Evolutionary conservation across 2,888 invertebrate genomes (phyloP).

Genomic region (Drymonia ruficornis): DNA sequence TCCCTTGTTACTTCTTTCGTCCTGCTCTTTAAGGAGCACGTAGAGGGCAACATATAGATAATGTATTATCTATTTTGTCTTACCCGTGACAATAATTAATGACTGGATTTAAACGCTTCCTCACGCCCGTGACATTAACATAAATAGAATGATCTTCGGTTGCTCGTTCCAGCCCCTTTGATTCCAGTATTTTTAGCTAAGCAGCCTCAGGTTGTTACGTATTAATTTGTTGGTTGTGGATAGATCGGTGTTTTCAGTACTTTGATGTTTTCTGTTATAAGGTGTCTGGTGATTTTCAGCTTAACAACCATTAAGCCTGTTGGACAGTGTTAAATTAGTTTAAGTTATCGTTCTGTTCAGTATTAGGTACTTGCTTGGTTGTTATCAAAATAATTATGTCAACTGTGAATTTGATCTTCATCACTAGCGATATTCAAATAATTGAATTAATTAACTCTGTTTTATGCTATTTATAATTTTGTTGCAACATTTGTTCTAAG

Average conservation of each 20-base stretch:
- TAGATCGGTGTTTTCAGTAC: constrained; percentile 65
- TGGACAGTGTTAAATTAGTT: constrained; percentile 57
- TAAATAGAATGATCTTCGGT: constrained; percentile 83
- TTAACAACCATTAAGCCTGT: constrained; percentile 56
- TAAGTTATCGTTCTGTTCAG: constrained; percentile 45
- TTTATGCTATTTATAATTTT: neutral
- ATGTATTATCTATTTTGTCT: constrained; percentile 84
- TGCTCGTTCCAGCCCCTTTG: constrained; percentile 77
- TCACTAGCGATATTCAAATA: neutral
- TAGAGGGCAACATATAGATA: constrained; percentile 78
- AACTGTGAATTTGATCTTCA: neutral
- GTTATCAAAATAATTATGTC: constrained; percentile 25
- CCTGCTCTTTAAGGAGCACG: constrained; percentile 67
- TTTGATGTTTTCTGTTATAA: constrained; percentile 80
- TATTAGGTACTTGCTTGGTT: constrained; percentile 36
- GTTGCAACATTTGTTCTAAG: neutral
- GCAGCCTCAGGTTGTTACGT: constrained; percentile 72
- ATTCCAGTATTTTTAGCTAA: constrained; percentile 81
- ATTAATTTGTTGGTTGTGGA: constrained; percentile 77
- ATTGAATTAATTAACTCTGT: neutral
- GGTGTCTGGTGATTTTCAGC: constrained; percentile 77
- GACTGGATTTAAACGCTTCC: constrained; percentile 85
- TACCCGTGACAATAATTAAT: constrained; percentile 84
- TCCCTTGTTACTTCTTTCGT: constrained; percentile 78
- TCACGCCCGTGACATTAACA: constrained; percentile 85